These are phyloP conservation scores for Drosophila gunungcola DNA, from an alignment of 1,140 invertebrate species.

Conservation along the genomic window DNA sequence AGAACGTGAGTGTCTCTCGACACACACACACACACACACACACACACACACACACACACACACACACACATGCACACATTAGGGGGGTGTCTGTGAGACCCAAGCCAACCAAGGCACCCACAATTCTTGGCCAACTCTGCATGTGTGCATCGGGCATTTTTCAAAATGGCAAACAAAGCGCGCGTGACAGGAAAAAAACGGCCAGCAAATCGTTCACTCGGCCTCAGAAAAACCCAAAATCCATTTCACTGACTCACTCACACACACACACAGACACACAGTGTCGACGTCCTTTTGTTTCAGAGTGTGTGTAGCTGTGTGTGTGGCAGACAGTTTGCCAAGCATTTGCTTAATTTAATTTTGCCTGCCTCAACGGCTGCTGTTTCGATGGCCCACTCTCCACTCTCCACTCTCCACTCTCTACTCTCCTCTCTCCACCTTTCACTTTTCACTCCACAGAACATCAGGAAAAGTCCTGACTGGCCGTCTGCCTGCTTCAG, in stretches of 20 bases:
- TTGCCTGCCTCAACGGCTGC: slow-evolving; percentile 38
- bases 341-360: slow-evolving; percentile 66
- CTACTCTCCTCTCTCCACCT: not conserved
- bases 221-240: slow-evolving; percentile 49
- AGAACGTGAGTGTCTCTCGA: slow-evolving; percentile 22
- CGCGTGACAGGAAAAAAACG: slow-evolving; percentile 59
- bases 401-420: not conserved
- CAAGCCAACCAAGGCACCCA: not conserved
- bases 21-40: not conserved
- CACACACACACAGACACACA: not conserved
- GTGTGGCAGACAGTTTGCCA: slow-evolving; percentile 38
- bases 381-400: not conserved
- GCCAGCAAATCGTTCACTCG: slow-evolving; percentile 55
- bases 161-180: slow-evolving; percentile 63
- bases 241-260: slow-evolving; percentile 32
- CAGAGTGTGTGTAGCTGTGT: slow-evolving; percentile 3
- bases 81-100: no score
- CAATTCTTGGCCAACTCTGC: slow-evolving; percentile 13
- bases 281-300: slow-evolving; percentile 34
- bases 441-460: not conserved
- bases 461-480: not conserved
- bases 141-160: slow-evolving; percentile 55
- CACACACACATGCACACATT: not conserved
- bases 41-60: not conserved
- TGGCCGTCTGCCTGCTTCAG: not conserved